These are phyloP conservation scores for Echinops telfairi DNA, from an alignment of 2,113 vertebrate species.

Conservation along the genomic window DNA sequence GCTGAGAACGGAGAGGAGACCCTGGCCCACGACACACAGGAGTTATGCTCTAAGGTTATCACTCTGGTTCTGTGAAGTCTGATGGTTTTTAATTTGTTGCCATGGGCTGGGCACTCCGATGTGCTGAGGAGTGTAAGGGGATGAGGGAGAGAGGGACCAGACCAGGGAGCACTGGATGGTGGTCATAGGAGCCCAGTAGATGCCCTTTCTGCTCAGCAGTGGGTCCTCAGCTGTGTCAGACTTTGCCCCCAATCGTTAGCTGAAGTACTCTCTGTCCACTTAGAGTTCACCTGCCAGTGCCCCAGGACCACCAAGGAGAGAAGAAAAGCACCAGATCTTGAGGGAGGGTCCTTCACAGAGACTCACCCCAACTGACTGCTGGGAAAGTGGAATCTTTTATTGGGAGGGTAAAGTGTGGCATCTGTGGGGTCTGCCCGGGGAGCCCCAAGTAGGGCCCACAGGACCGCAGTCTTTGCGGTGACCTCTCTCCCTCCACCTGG, in stretches of 20 bases:
- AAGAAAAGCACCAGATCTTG: neutral
- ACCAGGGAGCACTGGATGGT: neutral
- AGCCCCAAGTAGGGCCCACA: neutral
- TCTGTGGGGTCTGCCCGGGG: neutral
- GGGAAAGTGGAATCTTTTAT: conserved; percentile 65
- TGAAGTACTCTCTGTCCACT: neutral
- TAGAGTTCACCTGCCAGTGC: neutral
- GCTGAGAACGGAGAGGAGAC: neutral
- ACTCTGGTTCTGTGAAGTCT: neutral
- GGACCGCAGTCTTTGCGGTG: neutral
- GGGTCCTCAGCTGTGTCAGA: neutral
- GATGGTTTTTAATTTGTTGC: neutral
- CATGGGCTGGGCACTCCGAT: neutral
- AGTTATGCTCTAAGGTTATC: neutral
- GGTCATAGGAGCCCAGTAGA: neutral
- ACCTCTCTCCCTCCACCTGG: neutral
- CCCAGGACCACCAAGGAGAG: rapidly evolving
- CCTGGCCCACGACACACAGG: neutral
- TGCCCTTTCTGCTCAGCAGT: no score
- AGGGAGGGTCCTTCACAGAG: neutral
- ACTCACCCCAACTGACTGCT: conserved; percentile 24
- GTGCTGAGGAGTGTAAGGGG: neutral
- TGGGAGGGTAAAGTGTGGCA: conserved; percentile 21
- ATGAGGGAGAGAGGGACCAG: neutral
- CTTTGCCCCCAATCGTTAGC: neutral